Conservation (phyloP, 2,888 invertebrate genomes). For the Acleris emargana region DNA sequence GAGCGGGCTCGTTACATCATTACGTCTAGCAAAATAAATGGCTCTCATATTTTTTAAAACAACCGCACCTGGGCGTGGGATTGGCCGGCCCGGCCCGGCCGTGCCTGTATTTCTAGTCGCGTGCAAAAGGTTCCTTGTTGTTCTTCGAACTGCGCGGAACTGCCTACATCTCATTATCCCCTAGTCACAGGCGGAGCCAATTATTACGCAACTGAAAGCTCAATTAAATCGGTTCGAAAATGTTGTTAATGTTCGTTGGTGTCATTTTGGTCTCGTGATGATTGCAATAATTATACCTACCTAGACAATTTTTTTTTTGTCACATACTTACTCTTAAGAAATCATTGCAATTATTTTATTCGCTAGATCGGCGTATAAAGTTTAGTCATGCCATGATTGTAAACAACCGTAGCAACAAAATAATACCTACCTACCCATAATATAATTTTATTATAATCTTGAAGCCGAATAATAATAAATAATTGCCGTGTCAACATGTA, state of each 20-base stretch:
- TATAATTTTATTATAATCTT: no score
- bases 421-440: no score
- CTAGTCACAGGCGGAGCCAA: not conserved
- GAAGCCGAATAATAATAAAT: not conserved
- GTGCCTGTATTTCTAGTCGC: not conserved
- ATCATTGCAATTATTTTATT: no score
- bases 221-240: not conserved
- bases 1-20: slow-evolving; percentile 1
- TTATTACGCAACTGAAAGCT: not conserved
- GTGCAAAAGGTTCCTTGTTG: not conserved
- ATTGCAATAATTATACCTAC: no score
- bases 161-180: slow-evolving; percentile 21
- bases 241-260: not conserved
- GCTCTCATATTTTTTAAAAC: slow-evolving; percentile 20
- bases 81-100: not conserved
- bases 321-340: no score
- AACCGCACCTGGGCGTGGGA: slow-evolving; percentile 23
- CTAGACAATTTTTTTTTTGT: no score
- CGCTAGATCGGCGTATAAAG: no score
- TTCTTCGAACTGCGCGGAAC: slow-evolving; percentile 7
- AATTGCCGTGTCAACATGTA: not conserved
- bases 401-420: no score
- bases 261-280: no score
- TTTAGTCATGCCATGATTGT: no score
- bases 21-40: slow-evolving; percentile 27